Percentiles rank a stretch among this genome's conserved stretches.
Conservation (phyloP, 2,888 invertebrate genomes). For the Pristionchus arcanus region DNA sequence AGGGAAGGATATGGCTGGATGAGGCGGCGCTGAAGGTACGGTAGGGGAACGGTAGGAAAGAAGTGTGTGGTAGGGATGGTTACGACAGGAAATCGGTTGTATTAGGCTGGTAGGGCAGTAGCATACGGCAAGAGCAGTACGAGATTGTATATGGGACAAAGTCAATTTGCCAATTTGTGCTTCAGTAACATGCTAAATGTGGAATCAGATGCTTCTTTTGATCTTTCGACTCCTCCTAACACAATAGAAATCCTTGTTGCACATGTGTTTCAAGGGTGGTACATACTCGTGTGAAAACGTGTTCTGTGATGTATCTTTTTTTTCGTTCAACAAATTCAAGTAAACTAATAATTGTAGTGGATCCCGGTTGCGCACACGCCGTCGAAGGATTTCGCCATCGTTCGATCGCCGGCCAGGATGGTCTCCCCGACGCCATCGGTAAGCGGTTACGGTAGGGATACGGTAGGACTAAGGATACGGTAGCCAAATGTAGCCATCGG, state of each 20-base stretch:
- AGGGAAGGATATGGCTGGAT: constrained; percentile 67
- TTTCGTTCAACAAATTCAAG: not conserved
- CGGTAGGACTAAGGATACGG: not conserved
- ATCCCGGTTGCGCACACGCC: constrained; percentile 58
- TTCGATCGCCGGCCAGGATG: constrained; percentile 54
- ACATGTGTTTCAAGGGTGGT: not conserved
- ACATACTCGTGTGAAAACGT: not conserved
- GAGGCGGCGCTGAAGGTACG: constrained; percentile 61
- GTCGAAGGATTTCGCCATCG: constrained; percentile 61
- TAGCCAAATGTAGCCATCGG: not conserved
- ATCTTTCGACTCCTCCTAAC: too few relatives aligned
- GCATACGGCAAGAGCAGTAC: too few relatives aligned
- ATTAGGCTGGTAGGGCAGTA: too few relatives aligned
- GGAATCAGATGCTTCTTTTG: too few relatives aligned
- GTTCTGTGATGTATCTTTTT: not conserved
- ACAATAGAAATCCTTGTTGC: too few relatives aligned
- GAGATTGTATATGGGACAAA: too few relatives aligned
- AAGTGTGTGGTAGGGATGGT: not conserved
- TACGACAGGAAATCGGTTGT: too few relatives aligned
- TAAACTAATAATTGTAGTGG: constrained; percentile 58
- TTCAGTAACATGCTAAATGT: not conserved
- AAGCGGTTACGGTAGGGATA: not conserved
- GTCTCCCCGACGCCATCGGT: constrained; percentile 46
- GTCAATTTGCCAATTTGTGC: not conserved
- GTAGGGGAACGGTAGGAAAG: not conserved